These are phyloP conservation scores for Lingula anatina DNA, from an alignment of 2,888 invertebrate genomes.

Conservation along the genomic window DNA sequence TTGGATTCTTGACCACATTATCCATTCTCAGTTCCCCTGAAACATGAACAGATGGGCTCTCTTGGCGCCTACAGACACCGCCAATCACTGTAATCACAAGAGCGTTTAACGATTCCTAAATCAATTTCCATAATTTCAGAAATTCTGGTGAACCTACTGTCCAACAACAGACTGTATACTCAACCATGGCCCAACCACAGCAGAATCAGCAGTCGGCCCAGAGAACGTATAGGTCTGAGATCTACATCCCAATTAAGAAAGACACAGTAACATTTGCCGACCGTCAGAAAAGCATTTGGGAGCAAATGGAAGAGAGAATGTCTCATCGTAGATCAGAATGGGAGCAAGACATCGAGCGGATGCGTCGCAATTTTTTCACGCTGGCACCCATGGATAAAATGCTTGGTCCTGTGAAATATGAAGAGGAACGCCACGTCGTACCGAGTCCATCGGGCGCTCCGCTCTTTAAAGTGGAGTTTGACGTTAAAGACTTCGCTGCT, in stretches of 20 bases:
- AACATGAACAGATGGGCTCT: too few species aligned
- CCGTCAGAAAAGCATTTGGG: conserved; percentile 44
- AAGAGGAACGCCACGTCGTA: neutral
- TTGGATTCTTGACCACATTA: too few species aligned
- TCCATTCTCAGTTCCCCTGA: too few species aligned
- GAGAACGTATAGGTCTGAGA: conserved; percentile 46
- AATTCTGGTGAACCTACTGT: too few species aligned
- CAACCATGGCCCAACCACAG: too few species aligned
- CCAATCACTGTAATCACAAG: too few species aligned
- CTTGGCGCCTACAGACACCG: too few species aligned
- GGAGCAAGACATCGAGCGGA: conserved; percentile 42
- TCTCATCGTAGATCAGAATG: conserved; percentile 36
- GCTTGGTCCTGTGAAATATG: neutral
- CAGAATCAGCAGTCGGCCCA: too few species aligned
- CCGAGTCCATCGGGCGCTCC: conserved; percentile 18
- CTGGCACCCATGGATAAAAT: conserved; percentile 37
- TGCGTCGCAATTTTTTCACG: conserved; percentile 48
- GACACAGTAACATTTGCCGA: conserved; percentile 48
- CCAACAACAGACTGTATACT: too few species aligned
- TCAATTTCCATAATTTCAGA: too few species aligned
- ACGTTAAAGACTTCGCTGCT: conserved; percentile 40
- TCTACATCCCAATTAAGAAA: conserved; percentile 46
- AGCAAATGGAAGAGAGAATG: conserved; percentile 39
- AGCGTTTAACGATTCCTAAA: too few species aligned
- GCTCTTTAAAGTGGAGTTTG: conserved; percentile 37